These are phyloP conservation scores for Tenthredo mesomela DNA, from an alignment of 2,888 invertebrate species.

Conservation along the genomic window DNA sequence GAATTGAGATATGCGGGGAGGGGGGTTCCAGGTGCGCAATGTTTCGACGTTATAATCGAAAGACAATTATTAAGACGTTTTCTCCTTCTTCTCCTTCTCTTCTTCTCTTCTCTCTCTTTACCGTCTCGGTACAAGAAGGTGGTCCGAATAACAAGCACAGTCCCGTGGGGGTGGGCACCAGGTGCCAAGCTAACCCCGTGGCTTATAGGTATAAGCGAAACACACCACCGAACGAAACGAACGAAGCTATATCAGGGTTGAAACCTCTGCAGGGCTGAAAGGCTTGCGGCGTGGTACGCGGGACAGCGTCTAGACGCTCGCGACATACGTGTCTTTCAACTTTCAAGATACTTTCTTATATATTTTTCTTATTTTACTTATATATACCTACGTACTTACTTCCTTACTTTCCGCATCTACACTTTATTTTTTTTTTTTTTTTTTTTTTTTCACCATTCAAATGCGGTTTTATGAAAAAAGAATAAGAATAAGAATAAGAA, in stretches of 20 bases:
- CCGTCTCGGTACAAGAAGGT: conserved; percentile 54
- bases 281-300: conserved; percentile 33
- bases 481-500: too few species aligned
- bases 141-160: conserved; percentile 75
- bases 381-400: background rate
- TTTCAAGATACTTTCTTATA: conserved; percentile 14
- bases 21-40: conserved; percentile 35
- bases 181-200: conserved; percentile 75
- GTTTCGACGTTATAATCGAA: conserved; percentile 53
- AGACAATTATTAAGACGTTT: conserved; percentile 54
- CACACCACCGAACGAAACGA: conserved; percentile 64
- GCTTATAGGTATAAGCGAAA: conserved; percentile 68
- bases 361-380: conserved; percentile 7
- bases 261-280: conserved; percentile 16
- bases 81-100: background rate
- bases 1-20: too few species aligned
- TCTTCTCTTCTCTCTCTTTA: background rate
- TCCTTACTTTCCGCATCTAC: too few species aligned
- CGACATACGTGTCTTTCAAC: conserved; percentile 45
- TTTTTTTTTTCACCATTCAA: too few species aligned
- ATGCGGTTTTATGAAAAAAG: too few species aligned
- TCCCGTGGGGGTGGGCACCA: conserved; percentile 76
- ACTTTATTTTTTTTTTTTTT: too few species aligned
- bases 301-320: conserved; percentile 44
- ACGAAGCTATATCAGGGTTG: conserved; percentile 53